These are phyloP conservation scores for Centropyge bicolor DNA, from an alignment of 2,797 vertebrate species.

Conservation along the genomic window DNA sequence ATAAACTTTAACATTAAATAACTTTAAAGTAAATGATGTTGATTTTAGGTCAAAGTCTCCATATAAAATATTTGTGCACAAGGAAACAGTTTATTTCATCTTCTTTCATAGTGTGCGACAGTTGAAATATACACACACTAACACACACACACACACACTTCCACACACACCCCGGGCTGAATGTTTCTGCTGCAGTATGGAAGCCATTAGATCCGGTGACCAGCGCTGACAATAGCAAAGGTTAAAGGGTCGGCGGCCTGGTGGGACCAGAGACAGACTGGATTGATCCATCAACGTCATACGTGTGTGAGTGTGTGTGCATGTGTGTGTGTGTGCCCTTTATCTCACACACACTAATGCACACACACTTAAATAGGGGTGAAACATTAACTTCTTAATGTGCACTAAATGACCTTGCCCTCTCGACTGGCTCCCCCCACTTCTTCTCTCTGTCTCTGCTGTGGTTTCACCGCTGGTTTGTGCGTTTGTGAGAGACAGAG, in stretches of 20 bases:
- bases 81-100: not conserved
- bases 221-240: constrained; percentile 59
- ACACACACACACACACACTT: constrained; percentile 5
- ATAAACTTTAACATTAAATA: no score
- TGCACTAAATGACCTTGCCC: constrained; percentile 63
- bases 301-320: constrained; percentile 15
- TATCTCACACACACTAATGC: constrained; percentile 10
- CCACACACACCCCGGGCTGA: constrained; percentile 27
- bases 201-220: constrained; percentile 74
- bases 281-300: constrained; percentile 74
- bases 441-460: not conserved
- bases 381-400: constrained; percentile 76
- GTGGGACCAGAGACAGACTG: constrained; percentile 41
- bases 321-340: constrained; percentile 1
- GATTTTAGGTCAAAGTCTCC: not conserved
- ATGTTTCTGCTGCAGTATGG: constrained; percentile 64
- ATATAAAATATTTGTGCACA: not conserved
- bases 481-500: constrained; percentile 23
- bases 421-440: constrained; percentile 23
- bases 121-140: not conserved
- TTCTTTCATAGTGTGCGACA: not conserved
- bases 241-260: constrained; percentile 60
- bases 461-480: constrained; percentile 17
- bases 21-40: no score
- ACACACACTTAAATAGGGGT: constrained; percentile 45